Evolutionary conservation across 1,140 invertebrate species (phyloP), one percentile per base, ranked within the genome.

Genomic region (Drosophila willistoni): DNA sequence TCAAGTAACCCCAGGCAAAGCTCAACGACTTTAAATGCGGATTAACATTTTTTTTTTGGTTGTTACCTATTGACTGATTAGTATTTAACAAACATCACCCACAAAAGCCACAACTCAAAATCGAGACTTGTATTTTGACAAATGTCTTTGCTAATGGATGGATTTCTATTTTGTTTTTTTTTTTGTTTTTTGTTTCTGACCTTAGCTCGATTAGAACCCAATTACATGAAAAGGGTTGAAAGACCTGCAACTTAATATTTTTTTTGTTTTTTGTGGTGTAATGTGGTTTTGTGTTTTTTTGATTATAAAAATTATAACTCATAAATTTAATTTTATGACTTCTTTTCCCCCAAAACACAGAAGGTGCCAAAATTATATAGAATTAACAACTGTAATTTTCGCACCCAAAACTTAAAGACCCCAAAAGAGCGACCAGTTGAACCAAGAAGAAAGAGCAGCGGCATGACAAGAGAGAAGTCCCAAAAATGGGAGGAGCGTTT

Each of bases 251-350:
- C 70, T 70, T 55, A 55, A 62, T 66, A 59, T 68, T 56, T 34
- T 34, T 54, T 19, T 41, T 55, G 39, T 39, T 55, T 36, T 25
- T 25, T 25, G 4, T n/a, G n/a, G n/a, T 22, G 12, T 57, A 72
- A 42, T 60, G 68, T 73, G 14, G 34, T 68, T 51, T 29, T 29
- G 29, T 29, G 29, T 29, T 29, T 29, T 79, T 89, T 81, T 87
- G 80, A 89, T 87, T 73, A 87, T 80, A 66, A 77, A 84, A 84
- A 87, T 87, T 87, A 87, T 63, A 81, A 72, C 73, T 78, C 84
- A 87, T 87, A 89, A 89, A 89, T 68, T 71, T 89, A 87, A 87
- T 89, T 87, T 87, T 87, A 87, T 87, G 84, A 89, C 84, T 87
- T 87, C 73, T 82, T 86, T 80, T 61, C 64, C 72, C 63, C 42